Base-by-base conservation (phyloP, 2,797 vertebrate species). In the Chrysocyon brachyurus region DNA sequence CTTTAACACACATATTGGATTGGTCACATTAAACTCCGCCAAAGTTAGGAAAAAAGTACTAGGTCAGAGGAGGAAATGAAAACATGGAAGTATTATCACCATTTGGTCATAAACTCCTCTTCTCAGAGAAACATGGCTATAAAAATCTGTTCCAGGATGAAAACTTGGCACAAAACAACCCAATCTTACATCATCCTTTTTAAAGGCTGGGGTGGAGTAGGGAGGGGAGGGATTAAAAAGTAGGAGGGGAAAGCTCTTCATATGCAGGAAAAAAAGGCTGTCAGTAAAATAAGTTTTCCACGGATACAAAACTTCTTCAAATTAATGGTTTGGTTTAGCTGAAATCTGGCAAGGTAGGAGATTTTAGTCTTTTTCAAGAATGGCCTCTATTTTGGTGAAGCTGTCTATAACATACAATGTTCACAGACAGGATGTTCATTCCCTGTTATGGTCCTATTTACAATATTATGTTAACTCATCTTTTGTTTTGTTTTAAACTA, bases 131-230 rank as follows among this genome's bases (percentile, higher is more conserved):
- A 97, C 90, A 96, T 26, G 56, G 82, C 78, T 89, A 93, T 98
- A 97, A 97, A 97, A 97, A 70, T 97, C 57, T 97, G 91, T 92
- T 96, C 94, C 95, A 97, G 90, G 68, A 97, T 79, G 77, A 97
- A 95, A 96, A 97, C 85, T 83, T 96, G 96, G 96, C 96, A 97
- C 86, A 90, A 90, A 90, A 93, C 54, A 82, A 54, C 33, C 57
- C 68, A 72, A 33, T 85, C 77, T 97, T 92, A 97, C 94, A 96
- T 97, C 93, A 97, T 56, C 87, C 73, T 96, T 93, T 95, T 96
- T 40, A 94, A 92, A 97, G 91, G 95, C 12, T 83, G n/a, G 92
- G 93, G 96, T 92, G 96, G 96, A 92, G 92, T 28, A 85, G 33
- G 68, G 87, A 97, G 36, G 70, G 91, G 64, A 87, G 40, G 87